phyloP scores from a whole-genome alignment of 2,797 vertebrate genomes.

The Prunella strophiata region DNA sequence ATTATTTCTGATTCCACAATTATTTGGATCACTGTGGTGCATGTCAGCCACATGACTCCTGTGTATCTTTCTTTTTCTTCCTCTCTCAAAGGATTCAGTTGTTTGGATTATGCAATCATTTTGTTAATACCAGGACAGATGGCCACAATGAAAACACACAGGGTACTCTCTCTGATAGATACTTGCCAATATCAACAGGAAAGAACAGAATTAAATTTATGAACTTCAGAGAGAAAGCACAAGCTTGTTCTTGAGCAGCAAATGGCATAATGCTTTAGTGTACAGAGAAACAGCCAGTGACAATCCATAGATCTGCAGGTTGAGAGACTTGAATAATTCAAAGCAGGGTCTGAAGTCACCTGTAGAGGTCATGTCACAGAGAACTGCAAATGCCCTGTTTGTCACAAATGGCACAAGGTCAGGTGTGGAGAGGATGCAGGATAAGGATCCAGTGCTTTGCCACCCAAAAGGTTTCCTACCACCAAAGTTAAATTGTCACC shows the following conservation, averaged over 20 bases:
- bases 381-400: not conserved
- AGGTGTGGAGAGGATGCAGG: not conserved
- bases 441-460: not conserved
- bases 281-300: not conserved
- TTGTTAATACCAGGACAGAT: slow-evolving; percentile 61
- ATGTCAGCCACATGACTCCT: not conserved
- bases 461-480: not conserved
- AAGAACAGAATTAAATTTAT: slow-evolving; percentile 46
- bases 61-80: slow-evolving; percentile 15
- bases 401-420: not conserved
- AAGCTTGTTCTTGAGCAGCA: not conserved
- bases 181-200: slow-evolving; percentile 67
- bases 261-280: not conserved
- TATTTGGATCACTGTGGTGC: slow-evolving; percentile 26
- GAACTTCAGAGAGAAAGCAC: slow-evolving; percentile 31
- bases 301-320: not conserved
- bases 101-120: slow-evolving; percentile 60
- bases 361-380: not conserved
- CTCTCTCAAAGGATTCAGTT: slow-evolving; percentile 49
- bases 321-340: not conserved
- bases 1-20: slow-evolving; percentile 46
- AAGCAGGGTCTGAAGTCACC: not conserved
- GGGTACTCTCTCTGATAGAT: slow-evolving; percentile 48
- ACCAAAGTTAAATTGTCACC: not conserved
- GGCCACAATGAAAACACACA: slow-evolving; percentile 50